Evolutionary conservation across 2,888 invertebrate species (phyloP), one percentile per base, ranked within the genome.

Genomic region (Ophraella communa): DNA sequence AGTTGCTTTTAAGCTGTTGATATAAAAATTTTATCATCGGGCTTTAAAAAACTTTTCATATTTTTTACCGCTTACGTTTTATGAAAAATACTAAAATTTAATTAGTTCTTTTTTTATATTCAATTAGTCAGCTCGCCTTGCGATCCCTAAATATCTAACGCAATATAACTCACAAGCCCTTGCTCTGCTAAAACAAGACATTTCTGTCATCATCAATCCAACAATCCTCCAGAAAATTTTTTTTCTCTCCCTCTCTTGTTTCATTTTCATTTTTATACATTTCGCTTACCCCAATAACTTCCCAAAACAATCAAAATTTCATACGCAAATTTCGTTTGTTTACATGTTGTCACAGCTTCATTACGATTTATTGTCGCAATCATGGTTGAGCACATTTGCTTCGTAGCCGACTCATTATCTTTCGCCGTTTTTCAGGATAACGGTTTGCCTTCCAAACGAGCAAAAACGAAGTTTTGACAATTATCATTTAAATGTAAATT

Each of bases 281-380:
- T 52, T n/a, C 30, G 52, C 44, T 42, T 44, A 60, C 60, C 60
- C 60, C 59, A 59, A 59, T 59, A 59, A 52, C 52, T 33, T 49
- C 27, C 24, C 7, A 42, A 60, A 52, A 60, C 52, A 60, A 60
- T 60, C 60, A 60, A 60, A 60, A 53, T 60, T 60, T 60, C 44
- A 60, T 60, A 60, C 60, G 52, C 30, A 44, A 60, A 60, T 60
- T 60, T 30, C 52, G 30, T 52, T 60, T 60, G 52, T 60, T 60
- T 60, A 60, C 60, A 60, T 60, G 24, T 60, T 60, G 60, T 60
- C 60, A 60, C 60, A 53, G 60, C 60, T 60, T 52, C 52, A 60
- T 60, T 60, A 60, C 53, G 60, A 60, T 60, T 53, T 60, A 60
- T 60, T 53, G 60, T 60, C 21, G 60, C 60, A 60, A 60, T 60